Evolutionary conservation across 2,113 vertebrate genomes (phyloP), one percentile per base, ranked within the genome.

Genomic region (Malurus melanocephalus): DNA sequence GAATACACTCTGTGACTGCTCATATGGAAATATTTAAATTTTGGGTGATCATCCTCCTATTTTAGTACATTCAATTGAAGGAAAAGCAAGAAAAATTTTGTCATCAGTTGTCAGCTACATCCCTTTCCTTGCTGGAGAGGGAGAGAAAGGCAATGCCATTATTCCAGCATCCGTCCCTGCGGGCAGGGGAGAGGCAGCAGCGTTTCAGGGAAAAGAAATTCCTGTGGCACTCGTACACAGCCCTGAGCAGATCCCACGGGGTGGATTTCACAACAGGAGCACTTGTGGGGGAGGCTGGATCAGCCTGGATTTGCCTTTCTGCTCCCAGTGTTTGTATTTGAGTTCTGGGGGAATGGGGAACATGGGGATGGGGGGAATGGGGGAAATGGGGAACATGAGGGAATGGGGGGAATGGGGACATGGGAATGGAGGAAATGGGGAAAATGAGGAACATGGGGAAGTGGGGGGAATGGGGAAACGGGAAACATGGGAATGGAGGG

Each of bases 1-100:
- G 21, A 89, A 33, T 28, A 15, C 1, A 0, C 32, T 78, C 40
- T 49, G 7, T 15, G 43, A 18, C 3, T 1, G 19, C 9, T 43
- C 17, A 2, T 30, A 19, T 5, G 26, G 81, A 90, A 92, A 87
- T 81, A 60, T 30, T 43, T 43, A 45, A 49, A 52, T 48, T 71
- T 67, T 1, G 13, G 17, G 23, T 42, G 61, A 40, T 67, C 28
- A 16, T 32, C 21, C 40, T 81, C 21, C 55, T 85, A 17, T 65
- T 72, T 66, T 14, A 69, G 9, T 26, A 9, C 2, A 1, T 27
- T 52, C 35, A 91, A 40, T 80, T 51, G 79, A 53, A 61, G 46
- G 42, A 76, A 76, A 60, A 67, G 11, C 53, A 64, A 56, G n/a
- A n/a, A 17, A 42, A 45, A 43, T 55, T 16, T 51, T 78, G 52